Evolutionary conservation across 92 coral and sea anemone species (phyloP).

Genomic region (Porites cylindrica): DNA sequence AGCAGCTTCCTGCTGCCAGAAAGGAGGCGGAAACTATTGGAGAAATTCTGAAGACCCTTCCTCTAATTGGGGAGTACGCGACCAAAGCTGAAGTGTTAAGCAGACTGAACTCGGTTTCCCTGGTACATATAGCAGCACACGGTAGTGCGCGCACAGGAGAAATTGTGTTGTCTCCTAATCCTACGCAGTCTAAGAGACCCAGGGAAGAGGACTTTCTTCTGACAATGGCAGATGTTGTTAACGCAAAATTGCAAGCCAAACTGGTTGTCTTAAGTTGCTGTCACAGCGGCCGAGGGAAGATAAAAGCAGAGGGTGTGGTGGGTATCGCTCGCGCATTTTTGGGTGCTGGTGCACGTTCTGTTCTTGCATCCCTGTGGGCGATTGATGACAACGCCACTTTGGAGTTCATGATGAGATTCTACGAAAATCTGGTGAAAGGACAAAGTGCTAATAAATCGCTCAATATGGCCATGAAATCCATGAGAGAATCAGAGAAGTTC

Average conservation of each 20-base stretch:
- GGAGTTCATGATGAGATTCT: neutral
- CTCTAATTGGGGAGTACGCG: neutral
- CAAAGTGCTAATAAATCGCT: neutral
- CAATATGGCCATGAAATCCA: neutral
- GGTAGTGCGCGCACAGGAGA: neutral
- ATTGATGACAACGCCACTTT: neutral
- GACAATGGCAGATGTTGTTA: neutral
- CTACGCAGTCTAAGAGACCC: neutral
- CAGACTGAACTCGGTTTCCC: neutral
- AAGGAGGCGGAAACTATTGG: neutral
- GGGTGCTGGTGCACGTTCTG: no score
- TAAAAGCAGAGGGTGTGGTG: no score
- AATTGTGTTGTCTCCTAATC: neutral
- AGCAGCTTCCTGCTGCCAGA: neutral
- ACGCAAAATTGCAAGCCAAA: neutral
- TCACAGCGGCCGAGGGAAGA: no score
- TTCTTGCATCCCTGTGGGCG: neutral
- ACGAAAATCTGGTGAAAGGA: neutral
- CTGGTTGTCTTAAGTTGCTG: no score
- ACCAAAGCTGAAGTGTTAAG: slow-evolving; percentile 1
- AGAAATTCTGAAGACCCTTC: neutral
- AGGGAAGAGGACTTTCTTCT: no score
- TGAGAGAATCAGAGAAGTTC: no score
- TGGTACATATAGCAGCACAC: neutral
- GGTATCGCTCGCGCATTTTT: no score